These are phyloP conservation scores for Campoletis sonorensis DNA, from an alignment of 1,140 invertebrate species.

Conservation along the genomic window DNA sequence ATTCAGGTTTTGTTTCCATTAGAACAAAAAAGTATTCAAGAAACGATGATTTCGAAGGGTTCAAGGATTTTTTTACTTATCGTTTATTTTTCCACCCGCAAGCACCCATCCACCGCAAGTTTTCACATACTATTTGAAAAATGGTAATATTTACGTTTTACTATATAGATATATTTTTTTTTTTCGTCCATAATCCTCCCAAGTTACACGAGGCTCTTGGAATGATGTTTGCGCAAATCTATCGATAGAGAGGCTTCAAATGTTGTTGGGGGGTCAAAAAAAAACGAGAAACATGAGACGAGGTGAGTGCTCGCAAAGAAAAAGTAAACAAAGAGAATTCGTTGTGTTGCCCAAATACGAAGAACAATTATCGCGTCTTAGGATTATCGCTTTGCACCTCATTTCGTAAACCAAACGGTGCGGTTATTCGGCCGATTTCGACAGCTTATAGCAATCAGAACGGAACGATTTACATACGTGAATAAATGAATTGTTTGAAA, in stretches of 20 bases:
- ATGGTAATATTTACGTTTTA: background rate
- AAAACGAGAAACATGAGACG: slow-evolving; percentile 15
- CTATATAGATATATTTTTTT: background rate
- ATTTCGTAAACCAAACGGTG: background rate
- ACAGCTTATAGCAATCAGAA: too few relatives aligned
- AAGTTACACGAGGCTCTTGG: slow-evolving; percentile 28
- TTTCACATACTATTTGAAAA: background rate
- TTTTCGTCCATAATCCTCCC: slow-evolving; percentile 5
- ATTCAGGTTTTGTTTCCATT: slow-evolving; percentile 10
- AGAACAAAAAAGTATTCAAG: too few relatives aligned
- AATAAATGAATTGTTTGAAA: too few relatives aligned
- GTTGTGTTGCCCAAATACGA: background rate
- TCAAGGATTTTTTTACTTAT: slow-evolving; percentile 19
- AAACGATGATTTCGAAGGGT: too few relatives aligned
- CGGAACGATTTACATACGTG: too few relatives aligned
- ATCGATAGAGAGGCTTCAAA: slow-evolving; percentile 1
- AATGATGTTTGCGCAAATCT: slow-evolving; percentile 28
- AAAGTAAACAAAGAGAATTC: background rate
- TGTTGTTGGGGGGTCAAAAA: background rate
- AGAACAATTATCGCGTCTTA: background rate
- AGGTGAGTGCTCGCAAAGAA: slow-evolving; percentile 14
- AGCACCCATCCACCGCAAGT: slow-evolving; percentile 30
- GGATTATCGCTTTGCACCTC: background rate
- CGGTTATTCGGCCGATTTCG: too few relatives aligned
- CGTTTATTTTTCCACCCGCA: slow-evolving; percentile 24